phyloP scores from a whole-genome alignment of 2,113 vertebrate species.

The Solea senegalensis region DNA sequence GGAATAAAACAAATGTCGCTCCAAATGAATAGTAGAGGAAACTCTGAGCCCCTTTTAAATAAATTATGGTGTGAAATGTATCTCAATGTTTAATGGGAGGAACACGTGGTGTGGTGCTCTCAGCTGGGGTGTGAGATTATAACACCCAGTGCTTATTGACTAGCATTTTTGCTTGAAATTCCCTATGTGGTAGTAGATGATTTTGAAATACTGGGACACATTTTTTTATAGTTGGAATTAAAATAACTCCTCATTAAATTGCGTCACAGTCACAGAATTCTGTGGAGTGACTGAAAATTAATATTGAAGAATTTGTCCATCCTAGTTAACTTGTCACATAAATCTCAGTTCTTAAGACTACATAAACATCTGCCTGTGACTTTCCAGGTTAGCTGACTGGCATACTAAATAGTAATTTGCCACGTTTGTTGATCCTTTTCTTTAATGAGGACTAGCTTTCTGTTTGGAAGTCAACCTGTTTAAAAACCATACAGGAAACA shows the following conservation, averaged over 20 bases:
- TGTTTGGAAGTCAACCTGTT: constrained; percentile 28
- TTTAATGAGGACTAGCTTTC: constrained; percentile 10
- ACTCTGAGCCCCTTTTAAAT: too few species aligned
- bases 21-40: too few species aligned
- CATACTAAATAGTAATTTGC: constrained; percentile 26
- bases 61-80: too few species aligned
- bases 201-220: neutral
- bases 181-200: neutral
- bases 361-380: constrained; percentile 19
- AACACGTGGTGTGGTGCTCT: too few species aligned
- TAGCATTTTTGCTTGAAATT: neutral
- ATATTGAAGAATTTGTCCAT: neutral
- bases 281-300: neutral
- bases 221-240: neutral
- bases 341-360: constrained; percentile 11
- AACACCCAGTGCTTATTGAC: too few species aligned
- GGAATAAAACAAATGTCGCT: too few species aligned
- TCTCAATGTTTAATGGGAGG: too few species aligned
- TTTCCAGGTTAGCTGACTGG: constrained; percentile 53
- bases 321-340: constrained; percentile 4
- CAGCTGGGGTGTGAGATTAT: too few species aligned
- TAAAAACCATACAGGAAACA: constrained; percentile 8
- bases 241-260: constrained; percentile 4
- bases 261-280: constrained; percentile 14
- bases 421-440: constrained; percentile 27